Conservation (phyloP, 1,140 invertebrate species). For the Lamellibrachia luymesi region DNA sequence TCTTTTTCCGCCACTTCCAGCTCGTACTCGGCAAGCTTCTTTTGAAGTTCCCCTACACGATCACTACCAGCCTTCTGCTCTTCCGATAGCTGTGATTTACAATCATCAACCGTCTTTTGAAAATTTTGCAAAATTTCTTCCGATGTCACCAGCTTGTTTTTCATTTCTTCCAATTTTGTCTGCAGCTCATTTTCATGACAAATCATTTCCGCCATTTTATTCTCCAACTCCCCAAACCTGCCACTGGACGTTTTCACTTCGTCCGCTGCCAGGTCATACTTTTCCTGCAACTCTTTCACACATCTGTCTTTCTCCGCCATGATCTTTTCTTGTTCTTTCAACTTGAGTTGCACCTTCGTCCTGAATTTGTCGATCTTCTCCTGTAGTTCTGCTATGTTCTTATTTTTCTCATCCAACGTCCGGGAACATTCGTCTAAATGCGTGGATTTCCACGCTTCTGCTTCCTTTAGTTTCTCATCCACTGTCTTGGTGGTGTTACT, state of each 20-base stretch:
- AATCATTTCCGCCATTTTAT: not conserved
- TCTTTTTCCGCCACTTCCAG: slow-evolving; percentile 6
- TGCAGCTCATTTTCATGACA: not conserved
- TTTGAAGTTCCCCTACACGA: not conserved
- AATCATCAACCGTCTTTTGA: not conserved
- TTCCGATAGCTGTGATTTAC: not conserved
- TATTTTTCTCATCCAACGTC: slow-evolving; percentile 31
- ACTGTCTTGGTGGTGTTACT: not conserved
- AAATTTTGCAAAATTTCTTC: not conserved
- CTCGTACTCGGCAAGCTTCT: not conserved
- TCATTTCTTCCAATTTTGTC: slow-evolving; percentile 8
- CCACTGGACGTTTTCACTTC: not conserved
- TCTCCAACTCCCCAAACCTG: not conserved
- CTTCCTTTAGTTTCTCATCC: not conserved
- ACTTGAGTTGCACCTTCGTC: slow-evolving; percentile 41
- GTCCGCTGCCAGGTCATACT: slow-evolving; percentile 31
- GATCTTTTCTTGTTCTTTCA: slow-evolving; percentile 39
- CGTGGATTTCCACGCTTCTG: not conserved
- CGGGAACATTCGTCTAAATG: not conserved
- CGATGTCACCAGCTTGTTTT: not conserved
- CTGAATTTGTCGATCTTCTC: slow-evolving; percentile 32
- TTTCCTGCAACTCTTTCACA: slow-evolving; percentile 33
- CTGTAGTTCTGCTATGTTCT: slow-evolving; percentile 49
- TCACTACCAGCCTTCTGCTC: not conserved
- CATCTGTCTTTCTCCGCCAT: slow-evolving; percentile 35